Base-by-base conservation (phyloP, 2,797 vertebrate species). In the Cuniculus paca region DNA sequence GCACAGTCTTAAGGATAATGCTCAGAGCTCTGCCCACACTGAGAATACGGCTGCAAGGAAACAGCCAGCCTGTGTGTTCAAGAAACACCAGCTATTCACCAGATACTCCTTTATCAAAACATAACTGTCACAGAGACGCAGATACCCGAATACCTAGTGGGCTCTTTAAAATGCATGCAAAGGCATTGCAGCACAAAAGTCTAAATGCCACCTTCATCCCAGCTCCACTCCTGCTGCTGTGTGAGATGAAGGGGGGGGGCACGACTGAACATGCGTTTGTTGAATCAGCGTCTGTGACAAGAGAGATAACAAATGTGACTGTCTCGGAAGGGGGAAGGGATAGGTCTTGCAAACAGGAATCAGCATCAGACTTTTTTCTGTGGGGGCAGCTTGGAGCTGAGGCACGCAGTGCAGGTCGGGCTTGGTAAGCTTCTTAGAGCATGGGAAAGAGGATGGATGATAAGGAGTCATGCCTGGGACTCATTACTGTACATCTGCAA, bases 251-350 rank as follows among this genome's bases (percentile, higher is more conserved):
- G 68, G 74, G 26, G 50, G 50, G 50, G 60, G 50, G 45, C 61
- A n/a, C 58, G 80, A 83, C 65, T 56, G 82, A 87, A 56, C 36
- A 16, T 48, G 61, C 63, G 72, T 78, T 91, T 94, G 95, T 90
- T 85, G 81, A 93, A 90, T 96, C 83, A 77, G 93, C 84, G 24
- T 80, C 96, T 96, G 96, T 77, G 93, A 96, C 92, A 79, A 78
- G 75, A 83, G 82, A 91, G 96, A 97, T 95, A 97, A 82, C 92
- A 88, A 86, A 89, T 24, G 70, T 92, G 95, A 91, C 60, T 54
- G 16, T 19, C 52, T 83, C 94, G 42, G 75, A 97, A 82, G 94
- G 82, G 65, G 90, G 95, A 95, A 96, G 95, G 87, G 88, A 61
- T 13, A 10, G 56, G 52, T 63, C 80, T 95, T 80, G 77, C 92